These are phyloP conservation scores for Hoplodrina blanda DNA, from an alignment of 2,888 invertebrate species.

Conservation along the genomic window DNA sequence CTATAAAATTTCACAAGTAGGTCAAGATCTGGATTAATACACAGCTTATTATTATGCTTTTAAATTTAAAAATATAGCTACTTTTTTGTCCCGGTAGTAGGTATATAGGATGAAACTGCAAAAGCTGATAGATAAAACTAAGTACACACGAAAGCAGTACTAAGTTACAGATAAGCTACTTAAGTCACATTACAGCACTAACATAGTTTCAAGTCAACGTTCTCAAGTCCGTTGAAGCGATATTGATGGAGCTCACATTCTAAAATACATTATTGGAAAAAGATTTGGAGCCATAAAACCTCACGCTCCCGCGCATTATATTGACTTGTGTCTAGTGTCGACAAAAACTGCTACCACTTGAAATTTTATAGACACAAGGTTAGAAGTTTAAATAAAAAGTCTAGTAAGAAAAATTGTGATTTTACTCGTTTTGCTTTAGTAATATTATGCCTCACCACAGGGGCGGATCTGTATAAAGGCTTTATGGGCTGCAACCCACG, in stretches of 20 bases:
- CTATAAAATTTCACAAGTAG: too few species aligned
- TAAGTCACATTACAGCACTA: background rate
- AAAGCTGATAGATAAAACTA: constrained; percentile 5
- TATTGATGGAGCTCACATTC: constrained; percentile 50
- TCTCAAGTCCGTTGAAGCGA: constrained; percentile 30
- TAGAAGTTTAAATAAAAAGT: background rate
- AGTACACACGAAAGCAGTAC: background rate
- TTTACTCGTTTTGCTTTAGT: background rate
- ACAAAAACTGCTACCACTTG: constrained; percentile 47
- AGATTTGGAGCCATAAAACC: constrained; percentile 58
- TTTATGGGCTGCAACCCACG: too few species aligned
- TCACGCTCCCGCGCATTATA: constrained; percentile 50
- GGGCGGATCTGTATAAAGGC: too few species aligned
- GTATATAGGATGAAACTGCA: too few species aligned
- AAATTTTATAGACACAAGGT: constrained; percentile 28
- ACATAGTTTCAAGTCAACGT: constrained; percentile 18
- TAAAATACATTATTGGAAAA: constrained; percentile 61
- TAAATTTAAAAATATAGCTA: too few species aligned
- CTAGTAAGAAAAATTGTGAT: background rate
- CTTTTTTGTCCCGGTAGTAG: too few species aligned
- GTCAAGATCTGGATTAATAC: too few species aligned
- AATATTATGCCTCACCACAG: too few species aligned
- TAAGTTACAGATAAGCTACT: constrained; percentile 1
- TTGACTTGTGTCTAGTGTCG: constrained; percentile 43
- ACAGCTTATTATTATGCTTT: too few species aligned